Evolutionary conservation across 1,140 invertebrate genomes (phyloP).

Genomic region (Gonioctena quinquepunctata): DNA sequence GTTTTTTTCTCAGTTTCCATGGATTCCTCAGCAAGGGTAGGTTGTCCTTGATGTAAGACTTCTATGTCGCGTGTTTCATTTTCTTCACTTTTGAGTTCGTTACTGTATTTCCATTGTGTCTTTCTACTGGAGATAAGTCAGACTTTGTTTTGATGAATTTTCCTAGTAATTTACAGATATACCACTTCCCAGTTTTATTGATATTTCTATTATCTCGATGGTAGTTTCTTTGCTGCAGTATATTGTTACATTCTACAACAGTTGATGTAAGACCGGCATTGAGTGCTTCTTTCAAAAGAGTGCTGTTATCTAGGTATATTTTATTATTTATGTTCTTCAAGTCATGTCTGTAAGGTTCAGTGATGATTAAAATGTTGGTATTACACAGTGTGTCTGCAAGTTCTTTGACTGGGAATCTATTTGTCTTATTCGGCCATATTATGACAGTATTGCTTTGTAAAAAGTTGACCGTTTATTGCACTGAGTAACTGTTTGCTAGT

Average conservation of each 20-base stretch:
- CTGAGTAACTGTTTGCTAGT: neutral
- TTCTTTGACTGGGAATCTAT: neutral
- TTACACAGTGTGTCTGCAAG: neutral
- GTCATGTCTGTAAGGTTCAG: too few species aligned
- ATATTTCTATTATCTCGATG: neutral
- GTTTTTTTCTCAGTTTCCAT: neutral
- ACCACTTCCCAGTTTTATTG: neutral
- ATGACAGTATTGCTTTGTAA: neutral
- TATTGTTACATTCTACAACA: conserved; percentile 3
- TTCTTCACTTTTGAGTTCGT: neutral
- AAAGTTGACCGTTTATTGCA: neutral
- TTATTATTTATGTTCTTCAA: neutral
- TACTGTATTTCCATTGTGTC: neutral
- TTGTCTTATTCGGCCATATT: neutral
- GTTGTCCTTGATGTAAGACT: neutral
- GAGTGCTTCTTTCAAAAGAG: neutral
- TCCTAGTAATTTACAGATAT: neutral
- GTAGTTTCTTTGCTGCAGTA: neutral
- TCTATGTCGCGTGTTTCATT: neutral
- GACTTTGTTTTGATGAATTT: neutral
- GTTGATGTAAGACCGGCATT: neutral
- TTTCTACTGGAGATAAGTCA: neutral
- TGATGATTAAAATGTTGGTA: neutral
- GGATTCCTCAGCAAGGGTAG: too few species aligned
- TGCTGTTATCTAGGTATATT: neutral